Evolutionary conservation across 2,888 invertebrate genomes (phyloP).

Genomic region (Mesochorus sp.): DNA sequence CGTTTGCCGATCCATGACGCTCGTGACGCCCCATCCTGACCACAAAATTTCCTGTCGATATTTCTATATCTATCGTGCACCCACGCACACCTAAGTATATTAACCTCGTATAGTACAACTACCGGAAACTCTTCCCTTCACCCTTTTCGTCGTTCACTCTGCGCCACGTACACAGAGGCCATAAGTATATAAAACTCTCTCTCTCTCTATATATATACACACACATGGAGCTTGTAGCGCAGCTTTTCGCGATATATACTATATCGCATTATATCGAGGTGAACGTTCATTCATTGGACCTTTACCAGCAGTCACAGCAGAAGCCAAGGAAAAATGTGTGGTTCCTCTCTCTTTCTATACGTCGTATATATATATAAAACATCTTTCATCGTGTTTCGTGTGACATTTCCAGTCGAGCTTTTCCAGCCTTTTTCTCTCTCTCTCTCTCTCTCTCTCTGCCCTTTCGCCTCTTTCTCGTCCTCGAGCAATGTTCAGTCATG

Average conservation of each 20-base stretch:
- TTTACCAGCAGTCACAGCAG: conserved; percentile 37
- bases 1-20: conserved; percentile 70
- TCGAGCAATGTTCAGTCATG: conserved; percentile 15
- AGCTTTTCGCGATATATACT: conserved; percentile 12
- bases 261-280: background rate
- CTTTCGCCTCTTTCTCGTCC: conserved; percentile 1
- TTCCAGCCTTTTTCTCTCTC: conserved; percentile 25
- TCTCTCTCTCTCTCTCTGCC: background rate
- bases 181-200: conserved; percentile 29
- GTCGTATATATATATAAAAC: background rate
- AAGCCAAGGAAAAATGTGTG: conserved; percentile 50
- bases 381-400: conserved; percentile 32
- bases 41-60: conserved; percentile 71
- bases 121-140: conserved; percentile 42
- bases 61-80: conserved; percentile 3
- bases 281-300: conserved; percentile 47
- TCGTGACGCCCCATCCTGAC: conserved; percentile 66
- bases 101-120: background rate
- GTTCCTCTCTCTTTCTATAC: background rate
- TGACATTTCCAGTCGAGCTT: conserved; percentile 45
- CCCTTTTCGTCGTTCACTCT: conserved; percentile 27
- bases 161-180: conserved; percentile 10
- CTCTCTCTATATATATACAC: background rate
- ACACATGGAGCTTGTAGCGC: background rate
- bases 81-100: background rate